Evolutionary conservation across 2,113 vertebrate species (phyloP), one percentile per base, ranked within the genome.

Genomic region (Catharus fuscescens): DNA sequence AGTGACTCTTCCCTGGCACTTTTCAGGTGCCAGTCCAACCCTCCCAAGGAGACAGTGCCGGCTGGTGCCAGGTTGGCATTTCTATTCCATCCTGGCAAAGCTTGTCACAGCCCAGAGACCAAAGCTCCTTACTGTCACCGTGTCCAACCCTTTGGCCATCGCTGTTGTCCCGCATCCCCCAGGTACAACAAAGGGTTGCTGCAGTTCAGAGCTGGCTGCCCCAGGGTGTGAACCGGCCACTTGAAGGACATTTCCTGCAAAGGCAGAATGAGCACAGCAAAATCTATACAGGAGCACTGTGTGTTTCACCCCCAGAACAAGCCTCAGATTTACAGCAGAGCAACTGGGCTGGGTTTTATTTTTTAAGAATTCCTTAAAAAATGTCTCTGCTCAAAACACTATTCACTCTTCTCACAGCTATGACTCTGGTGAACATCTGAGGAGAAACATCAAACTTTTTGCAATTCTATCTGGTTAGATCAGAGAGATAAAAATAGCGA

Each of bases 151-250:
- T 2, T 7, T 18, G 5, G 61, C 18, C 9, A 9, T 18, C 6
- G 24, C 7, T 53, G 19, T 6, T n/a, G 26, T 20, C 21, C 25
- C 18, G 19, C 23, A 18, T 38, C 81, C 85, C 26, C 26, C 1
- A 4, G 4, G 19, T 12, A 8, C 40, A 45, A 9, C 2, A 8
- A 26, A 52, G 12, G 7, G 9, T 29, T 60, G 6, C 32, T 84
- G 25, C 14, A 15, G 9, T 38, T 24, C 2, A 1, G 15, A 2
- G 18, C 18, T 48, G 18, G 15, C 10, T 59, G 28, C 19, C 32
- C 52, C 21, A 12, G 12, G 8, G 3, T 1, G 4, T 23, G 28
- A 66, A 25, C 42, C 4, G 3, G 16, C 11, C 25, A 5, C 19
- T 38, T 42, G 17, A 36, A 36, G 34, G 12, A 36, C 19, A 23